Base-by-base conservation (phyloP, 2,113 vertebrate species). In the Lagopus muta region DNA sequence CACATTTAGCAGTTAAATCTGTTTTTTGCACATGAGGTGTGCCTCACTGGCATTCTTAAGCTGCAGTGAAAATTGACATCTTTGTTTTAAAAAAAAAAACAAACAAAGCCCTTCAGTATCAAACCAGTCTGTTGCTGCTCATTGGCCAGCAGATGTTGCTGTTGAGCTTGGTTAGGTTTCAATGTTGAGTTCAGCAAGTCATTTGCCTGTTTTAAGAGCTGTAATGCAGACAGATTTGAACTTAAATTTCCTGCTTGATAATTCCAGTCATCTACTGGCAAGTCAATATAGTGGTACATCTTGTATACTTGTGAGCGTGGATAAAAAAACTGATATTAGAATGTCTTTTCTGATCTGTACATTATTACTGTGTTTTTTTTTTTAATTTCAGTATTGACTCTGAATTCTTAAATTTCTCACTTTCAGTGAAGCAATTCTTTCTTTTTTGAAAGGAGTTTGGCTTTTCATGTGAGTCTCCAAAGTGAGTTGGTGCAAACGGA, bases 61-160 rank as follows among this genome's bases (percentile, higher is more conserved):
- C 60, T 36, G 40, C 32, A 52, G 38, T 15, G 19, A 57, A 91
- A 85, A 43, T 30, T 64, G 2, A 8, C 10, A 7, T 48, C 19
- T 83, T 77, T 47, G 7, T 38, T 36, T 43, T 7, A 13, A 10
- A 50, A 73, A 52, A 36, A 6, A 36, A 36, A 36, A 36, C 34
- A 36, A 38, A 10, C 24, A 25, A 34, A 71, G 27, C 40, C 45
- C 20, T 38, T 69, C 14, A 0, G 0, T 38, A 4, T 17, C 40
- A n/a, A 48, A 30, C 43, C 45, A 1, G 71, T 55, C 72, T 89
- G 22, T 1, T 76, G 43, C 15, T 82, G 43, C 65, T 90, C 1
- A 1, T 38, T 71, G 81, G 55, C 97, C 97, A 94, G 95, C 88
- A 97, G 97, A 73, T 96, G 97, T 78, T 96, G 96, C 96, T 96